phyloP scores from a whole-genome alignment of 1,140 invertebrate species.

The Drosophila bocki region DNA sequence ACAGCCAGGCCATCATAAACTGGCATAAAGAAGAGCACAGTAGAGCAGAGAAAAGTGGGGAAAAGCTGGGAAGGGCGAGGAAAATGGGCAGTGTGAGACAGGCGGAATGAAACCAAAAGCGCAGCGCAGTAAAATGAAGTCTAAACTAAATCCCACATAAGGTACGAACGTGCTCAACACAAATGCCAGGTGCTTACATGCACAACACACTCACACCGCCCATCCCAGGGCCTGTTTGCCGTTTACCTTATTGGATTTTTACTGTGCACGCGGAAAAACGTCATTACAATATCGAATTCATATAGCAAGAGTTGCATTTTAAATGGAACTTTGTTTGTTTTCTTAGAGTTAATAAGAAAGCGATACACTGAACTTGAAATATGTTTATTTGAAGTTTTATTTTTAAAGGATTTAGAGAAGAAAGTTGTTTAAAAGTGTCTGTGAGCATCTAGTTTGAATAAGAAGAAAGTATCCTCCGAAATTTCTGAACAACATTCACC shows the following conservation, averaged over 20 bases:
- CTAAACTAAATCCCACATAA: conserved; percentile 83
- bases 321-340: neutral
- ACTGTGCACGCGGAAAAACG: conserved; percentile 41
- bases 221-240: conserved; percentile 39
- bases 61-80: neutral
- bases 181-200: conserved; percentile 79
- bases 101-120: conserved; percentile 81
- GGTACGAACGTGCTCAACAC: conserved; percentile 82
- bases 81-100: conserved; percentile 13
- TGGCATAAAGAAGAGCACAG: conserved; percentile 64
- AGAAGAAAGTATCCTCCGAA: neutral
- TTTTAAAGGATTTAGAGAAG: neutral
- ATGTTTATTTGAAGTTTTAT: neutral
- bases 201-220: conserved; percentile 5
- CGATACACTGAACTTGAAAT: neutral
- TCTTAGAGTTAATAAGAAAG: neutral
- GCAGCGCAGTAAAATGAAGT: conserved; percentile 81
- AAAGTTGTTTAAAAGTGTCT: no score
- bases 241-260: conserved; percentile 78
- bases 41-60: neutral
- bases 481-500: neutral
- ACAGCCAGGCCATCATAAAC: conserved; percentile 78
- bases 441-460: no score
- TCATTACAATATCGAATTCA: conserved; percentile 5
- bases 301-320: neutral